A percentile compares a stretch with the other conserved stretches of the same genome.
Evolutionary conservation across 23 tunicate genomes (phyloP).

Genomic region (Pegea sp.): DNA sequence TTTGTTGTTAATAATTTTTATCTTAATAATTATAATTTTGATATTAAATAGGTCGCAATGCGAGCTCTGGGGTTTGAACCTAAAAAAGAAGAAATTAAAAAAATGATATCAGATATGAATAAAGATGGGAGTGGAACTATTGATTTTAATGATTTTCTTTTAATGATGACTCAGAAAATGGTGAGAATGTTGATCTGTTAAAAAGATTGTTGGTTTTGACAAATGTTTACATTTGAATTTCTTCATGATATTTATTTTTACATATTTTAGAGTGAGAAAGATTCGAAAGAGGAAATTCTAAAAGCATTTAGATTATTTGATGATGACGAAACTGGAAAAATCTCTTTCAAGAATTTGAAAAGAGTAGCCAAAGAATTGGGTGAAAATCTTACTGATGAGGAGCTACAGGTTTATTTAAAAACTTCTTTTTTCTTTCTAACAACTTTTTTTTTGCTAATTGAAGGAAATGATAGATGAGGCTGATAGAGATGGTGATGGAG

Average conservation of each 20-base stretch:
- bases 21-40: too few relatives aligned
- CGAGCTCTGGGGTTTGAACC: slow-evolving; percentile 98
- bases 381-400: slow-evolving; percentile 97
- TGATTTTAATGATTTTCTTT: slow-evolving; percentile 93
- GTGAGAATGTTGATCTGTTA: slow-evolving; percentile 6
- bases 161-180: slow-evolving; percentile 99
- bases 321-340: slow-evolving; percentile 99
- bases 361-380: slow-evolving; percentile 94
- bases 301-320: slow-evolving; percentile 98
- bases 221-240: too few relatives aligned
- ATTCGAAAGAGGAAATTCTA: slow-evolving; percentile 91
- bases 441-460: background rate
- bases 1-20: too few relatives aligned
- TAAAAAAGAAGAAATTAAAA: slow-evolving; percentile 96
- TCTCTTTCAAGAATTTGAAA: slow-evolving; percentile 93
- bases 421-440: background rate
- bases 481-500: slow-evolving; percentile 99
- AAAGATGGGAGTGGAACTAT: slow-evolving; percentile 87
- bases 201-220: background rate
- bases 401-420: slow-evolving; percentile 19
- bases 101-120: slow-evolving; percentile 91
- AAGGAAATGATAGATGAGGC: slow-evolving; percentile 99
- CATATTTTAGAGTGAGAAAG: slow-evolving; percentile 49
- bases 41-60: slow-evolving; percentile 99
- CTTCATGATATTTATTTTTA: too few relatives aligned